phyloP scores from a whole-genome alignment of 53 echinoderm and acorn worm genomes.

The Luidia sarsii region DNA sequence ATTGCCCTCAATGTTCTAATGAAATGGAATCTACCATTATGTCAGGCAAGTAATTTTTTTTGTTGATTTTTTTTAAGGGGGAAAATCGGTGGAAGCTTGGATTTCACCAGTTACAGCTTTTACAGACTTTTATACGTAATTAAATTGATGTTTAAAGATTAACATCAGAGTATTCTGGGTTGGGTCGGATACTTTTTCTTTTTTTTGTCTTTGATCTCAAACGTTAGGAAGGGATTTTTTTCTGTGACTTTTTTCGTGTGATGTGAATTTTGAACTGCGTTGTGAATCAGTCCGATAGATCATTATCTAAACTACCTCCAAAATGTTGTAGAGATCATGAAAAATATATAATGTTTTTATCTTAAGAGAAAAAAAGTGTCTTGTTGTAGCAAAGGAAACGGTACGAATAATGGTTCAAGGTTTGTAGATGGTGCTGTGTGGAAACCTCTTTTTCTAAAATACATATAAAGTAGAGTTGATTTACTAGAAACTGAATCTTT shows the following conservation, averaged over 20 bases:
- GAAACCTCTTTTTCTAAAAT: slow-evolving; percentile 20
- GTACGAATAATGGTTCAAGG: slow-evolving; percentile 5
- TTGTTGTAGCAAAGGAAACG: slow-evolving; percentile 28
- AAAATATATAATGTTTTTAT: slow-evolving; percentile 45
- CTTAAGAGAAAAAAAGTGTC: slow-evolving; percentile 34
- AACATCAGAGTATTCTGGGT: neutral
- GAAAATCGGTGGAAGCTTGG: too few species aligned
- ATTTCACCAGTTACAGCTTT: slow-evolving; percentile 7
- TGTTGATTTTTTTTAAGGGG: neutral
- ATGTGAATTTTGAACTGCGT: neutral
- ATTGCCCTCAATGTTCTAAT: slow-evolving; percentile 26
- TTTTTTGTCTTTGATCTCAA: neutral
- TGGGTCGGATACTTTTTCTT: slow-evolving; percentile 39
- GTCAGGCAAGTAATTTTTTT: slow-evolving; percentile 3
- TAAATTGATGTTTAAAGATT: slow-evolving; percentile 15
- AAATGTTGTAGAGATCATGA: slow-evolving; percentile 44
- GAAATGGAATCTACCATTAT: slow-evolving; percentile 46
- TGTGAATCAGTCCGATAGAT: slow-evolving; percentile 31
- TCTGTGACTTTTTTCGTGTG: slow-evolving; percentile 45
- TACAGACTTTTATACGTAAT: slow-evolving; percentile 19
- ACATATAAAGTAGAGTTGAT: slow-evolving; percentile 23
- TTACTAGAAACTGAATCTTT: slow-evolving; percentile 24
- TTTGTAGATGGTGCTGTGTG: slow-evolving; percentile 45
- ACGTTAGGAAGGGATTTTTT: neutral
- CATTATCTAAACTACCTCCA: slow-evolving; percentile 52